Evolutionary conservation across 2,888 invertebrate species (phyloP), one percentile per base, ranked within the genome.

Genomic region (Nezara viridula): DNA sequence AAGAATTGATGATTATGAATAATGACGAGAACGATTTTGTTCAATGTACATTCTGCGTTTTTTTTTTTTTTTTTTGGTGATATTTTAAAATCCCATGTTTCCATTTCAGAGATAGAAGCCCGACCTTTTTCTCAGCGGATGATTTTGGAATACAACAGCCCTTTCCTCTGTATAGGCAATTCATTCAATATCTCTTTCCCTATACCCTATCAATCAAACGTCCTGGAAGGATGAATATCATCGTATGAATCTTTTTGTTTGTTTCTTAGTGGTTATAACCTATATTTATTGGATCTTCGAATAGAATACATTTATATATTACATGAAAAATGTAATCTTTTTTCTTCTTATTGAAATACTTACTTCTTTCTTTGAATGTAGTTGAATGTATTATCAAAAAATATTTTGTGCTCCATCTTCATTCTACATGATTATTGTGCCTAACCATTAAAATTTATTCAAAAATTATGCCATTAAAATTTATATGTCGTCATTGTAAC

Each of bases 191-290:
- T 47, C 44, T 40, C n/a, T 81, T 81, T 81, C 81, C 81, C 10
- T 81, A 40, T 37, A n/a, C 14, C 37, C n/a, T 37, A 81, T 81
- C 81, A 81, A 81, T 81, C 81, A 81, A 44, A 81, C 81, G 81
- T 44, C 81, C n/a, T 24, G 24, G 44, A 12, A 81, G 81, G 7
- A 44, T 44, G 44, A 77, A 81, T 81, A 47, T 81, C 81, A 44
- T 81, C 44, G 44, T n/a, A 81, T 9, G 44, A 24, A 44, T 40
- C 24, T 47, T 81, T 44, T 81, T 12, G n/a, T 81, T 81, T 44
- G n/a, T 44, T 81, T 21, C 24, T 77, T 37, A 1, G 44, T 10
- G 81, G 24, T 81, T 81, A 37, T 37, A 73, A 6, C 16, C 19
- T 73, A 19, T 73, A 37, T 73, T 73, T 73, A 73, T 73, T 73